phyloP scores from a whole-genome alignment of 1,140 invertebrate species.

The Drosophila lini region DNA sequence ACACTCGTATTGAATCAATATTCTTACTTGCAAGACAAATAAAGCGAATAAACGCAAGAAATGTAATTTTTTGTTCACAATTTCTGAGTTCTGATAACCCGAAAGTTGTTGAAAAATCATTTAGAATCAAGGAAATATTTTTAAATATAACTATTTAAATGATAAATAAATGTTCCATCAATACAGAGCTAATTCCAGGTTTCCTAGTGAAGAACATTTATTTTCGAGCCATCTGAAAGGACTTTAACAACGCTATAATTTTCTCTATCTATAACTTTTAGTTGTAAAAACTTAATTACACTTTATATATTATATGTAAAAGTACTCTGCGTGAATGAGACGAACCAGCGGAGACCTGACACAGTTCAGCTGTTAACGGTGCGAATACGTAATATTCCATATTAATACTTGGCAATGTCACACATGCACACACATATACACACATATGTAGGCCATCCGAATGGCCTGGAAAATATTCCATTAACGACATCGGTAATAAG shows the following conservation, averaged over 20 bases:
- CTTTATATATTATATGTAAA: not conserved
- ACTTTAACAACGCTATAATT: not conserved
- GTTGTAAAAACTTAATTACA: not conserved
- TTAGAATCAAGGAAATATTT: not conserved
- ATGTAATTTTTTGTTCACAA: not conserved
- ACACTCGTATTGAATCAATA: constrained; percentile 23
- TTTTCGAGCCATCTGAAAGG: not conserved
- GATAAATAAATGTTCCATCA: not conserved
- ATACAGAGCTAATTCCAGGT: not conserved
- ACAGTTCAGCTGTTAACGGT: constrained; percentile 35
- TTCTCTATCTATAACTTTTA: not conserved
- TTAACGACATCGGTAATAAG: constrained; percentile 65
- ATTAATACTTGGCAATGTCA: constrained; percentile 29
- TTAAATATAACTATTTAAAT: not conserved
- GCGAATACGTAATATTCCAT: constrained; percentile 43
- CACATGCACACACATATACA: not conserved
- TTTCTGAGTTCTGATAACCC: not conserved
- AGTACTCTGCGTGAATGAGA: not conserved
- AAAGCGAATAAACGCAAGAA: constrained; percentile 20
- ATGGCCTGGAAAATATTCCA: constrained; percentile 41
- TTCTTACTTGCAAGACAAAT: constrained; percentile 15
- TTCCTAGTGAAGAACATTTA: too few species aligned
- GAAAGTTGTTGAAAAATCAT: too few species aligned
- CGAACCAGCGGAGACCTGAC: constrained; percentile 8
- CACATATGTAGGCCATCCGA: not conserved